phyloP scores from a whole-genome alignment of 2,888 invertebrate species.

The Carabus problematicus region DNA sequence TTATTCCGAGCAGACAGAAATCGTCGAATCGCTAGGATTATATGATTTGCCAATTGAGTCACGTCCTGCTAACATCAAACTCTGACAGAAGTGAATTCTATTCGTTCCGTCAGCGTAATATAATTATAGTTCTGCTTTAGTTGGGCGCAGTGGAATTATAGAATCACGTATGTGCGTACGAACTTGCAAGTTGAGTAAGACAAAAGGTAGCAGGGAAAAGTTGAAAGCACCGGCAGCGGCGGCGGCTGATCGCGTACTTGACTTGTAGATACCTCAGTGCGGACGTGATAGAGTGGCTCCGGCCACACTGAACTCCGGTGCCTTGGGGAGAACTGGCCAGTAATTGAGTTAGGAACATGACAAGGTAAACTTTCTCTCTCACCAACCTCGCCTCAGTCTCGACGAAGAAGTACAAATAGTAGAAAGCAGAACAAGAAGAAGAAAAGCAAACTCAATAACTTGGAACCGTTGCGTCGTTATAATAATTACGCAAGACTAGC shows the following conservation, averaged over 20 bases:
- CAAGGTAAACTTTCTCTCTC: slow-evolving; percentile 36
- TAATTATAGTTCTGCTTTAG: too few relatives aligned
- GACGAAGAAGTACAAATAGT: slow-evolving; percentile 6
- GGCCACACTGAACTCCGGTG: slow-evolving; percentile 14
- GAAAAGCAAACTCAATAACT: slow-evolving; percentile 40
- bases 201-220: not conserved
- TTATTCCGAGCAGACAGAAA: too few relatives aligned
- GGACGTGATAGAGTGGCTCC: slow-evolving; percentile 24
- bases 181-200: slow-evolving; percentile 3
- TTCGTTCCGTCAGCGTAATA: too few relatives aligned
- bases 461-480: slow-evolving; percentile 23
- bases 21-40: too few relatives aligned
- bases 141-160: not conserved
- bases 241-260: not conserved
- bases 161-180: slow-evolving; percentile 7
- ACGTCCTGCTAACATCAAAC: too few relatives aligned
- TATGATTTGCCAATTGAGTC: too few relatives aligned
- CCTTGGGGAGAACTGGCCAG: slow-evolving; percentile 9
- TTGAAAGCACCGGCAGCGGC: too few relatives aligned
- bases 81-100: too few relatives aligned
- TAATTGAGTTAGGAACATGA: slow-evolving; percentile 40
- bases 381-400: not conserved
- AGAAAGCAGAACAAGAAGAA: too few relatives aligned
- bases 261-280: not conserved
- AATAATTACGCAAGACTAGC: slow-evolving; percentile 27